Conservation (phyloP, 1,140 invertebrate genomes). For the Neelides sp. region DNA sequence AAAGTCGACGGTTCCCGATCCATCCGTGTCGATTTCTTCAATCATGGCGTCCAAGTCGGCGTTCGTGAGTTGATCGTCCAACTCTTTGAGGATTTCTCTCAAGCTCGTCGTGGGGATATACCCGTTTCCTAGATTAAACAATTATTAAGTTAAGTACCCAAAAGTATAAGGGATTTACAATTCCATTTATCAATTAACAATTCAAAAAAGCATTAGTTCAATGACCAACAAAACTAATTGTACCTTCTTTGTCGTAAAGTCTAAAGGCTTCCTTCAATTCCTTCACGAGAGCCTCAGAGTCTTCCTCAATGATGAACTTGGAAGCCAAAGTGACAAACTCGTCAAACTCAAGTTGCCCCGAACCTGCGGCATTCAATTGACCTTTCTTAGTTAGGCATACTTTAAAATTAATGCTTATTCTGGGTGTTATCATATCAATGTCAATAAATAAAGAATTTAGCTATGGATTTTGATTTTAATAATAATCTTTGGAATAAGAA, state of each 20-base stretch:
- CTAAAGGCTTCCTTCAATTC: constrained; percentile 62
- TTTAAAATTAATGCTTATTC: too few relatives aligned
- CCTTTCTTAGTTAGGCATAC: too few relatives aligned
- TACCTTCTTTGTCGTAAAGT: constrained; percentile 58
- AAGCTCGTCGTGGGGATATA: constrained; percentile 68
- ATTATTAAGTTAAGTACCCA: not conserved
- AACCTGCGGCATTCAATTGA: constrained; percentile 8
- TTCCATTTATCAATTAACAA: not conserved
- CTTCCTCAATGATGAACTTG: constrained; percentile 43
- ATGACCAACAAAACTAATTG: not conserved
- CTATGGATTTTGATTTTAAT: too few relatives aligned
- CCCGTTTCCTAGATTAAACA: constrained; percentile 49
- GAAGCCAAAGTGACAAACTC: constrained; percentile 28
- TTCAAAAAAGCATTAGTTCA: not conserved
- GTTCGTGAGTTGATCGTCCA: constrained; percentile 66
- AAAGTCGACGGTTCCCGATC: constrained; percentile 70
- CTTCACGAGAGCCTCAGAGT: constrained; percentile 62
- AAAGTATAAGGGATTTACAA: not conserved
- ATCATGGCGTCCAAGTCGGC: constrained; percentile 74
- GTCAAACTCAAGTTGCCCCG: constrained; percentile 24
- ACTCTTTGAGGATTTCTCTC: constrained; percentile 58
- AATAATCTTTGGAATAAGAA: too few relatives aligned
- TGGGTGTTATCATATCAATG: too few relatives aligned
- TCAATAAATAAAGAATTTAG: too few relatives aligned
- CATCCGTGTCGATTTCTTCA: constrained; percentile 65